Conservation (phyloP, 2,888 invertebrate species). For the Mallateleia sp. region DNA sequence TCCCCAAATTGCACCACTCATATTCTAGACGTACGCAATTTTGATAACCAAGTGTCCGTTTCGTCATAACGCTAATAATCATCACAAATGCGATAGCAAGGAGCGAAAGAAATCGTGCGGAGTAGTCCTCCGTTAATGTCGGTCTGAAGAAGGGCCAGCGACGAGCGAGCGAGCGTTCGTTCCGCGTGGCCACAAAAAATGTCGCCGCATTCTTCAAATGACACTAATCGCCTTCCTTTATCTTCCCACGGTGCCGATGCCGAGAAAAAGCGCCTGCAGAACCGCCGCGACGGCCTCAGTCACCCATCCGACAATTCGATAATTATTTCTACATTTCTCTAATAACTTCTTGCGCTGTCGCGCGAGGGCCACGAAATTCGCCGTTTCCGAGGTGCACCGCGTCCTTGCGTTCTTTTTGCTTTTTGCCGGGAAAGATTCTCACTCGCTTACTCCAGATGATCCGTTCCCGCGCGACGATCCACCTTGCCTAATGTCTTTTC, state of each 20-base stretch:
- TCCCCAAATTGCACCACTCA: neutral
- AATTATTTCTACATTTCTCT: conserved; percentile 88
- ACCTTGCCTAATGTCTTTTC: conserved; percentile 63
- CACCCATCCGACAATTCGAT: conserved; percentile 86
- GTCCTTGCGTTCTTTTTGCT: conserved; percentile 48
- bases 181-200: conserved; percentile 85
- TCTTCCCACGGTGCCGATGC: conserved; percentile 89
- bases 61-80: conserved; percentile 67
- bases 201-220: conserved; percentile 88
- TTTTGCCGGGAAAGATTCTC: conserved; percentile 48
- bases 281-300: conserved; percentile 75
- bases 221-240: conserved; percentile 89
- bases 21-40: conserved; percentile 43
- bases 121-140: conserved; percentile 50
- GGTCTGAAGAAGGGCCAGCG: conserved; percentile 78
- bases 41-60: conserved; percentile 59
- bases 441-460: conserved; percentile 50
- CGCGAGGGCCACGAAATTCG: conserved; percentile 81
- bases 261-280: conserved; percentile 84
- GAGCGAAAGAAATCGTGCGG: conserved; percentile 49
- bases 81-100: conserved; percentile 51
- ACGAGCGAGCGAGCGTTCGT: conserved; percentile 79
- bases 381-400: conserved; percentile 57
- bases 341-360: conserved; percentile 85
- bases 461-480: conserved; percentile 45